A percentile compares a stretch with the other conserved stretches of the same genome.
phyloP scores from a whole-genome alignment of 2,888 invertebrate genomes.

The Geophilus truncorum region DNA sequence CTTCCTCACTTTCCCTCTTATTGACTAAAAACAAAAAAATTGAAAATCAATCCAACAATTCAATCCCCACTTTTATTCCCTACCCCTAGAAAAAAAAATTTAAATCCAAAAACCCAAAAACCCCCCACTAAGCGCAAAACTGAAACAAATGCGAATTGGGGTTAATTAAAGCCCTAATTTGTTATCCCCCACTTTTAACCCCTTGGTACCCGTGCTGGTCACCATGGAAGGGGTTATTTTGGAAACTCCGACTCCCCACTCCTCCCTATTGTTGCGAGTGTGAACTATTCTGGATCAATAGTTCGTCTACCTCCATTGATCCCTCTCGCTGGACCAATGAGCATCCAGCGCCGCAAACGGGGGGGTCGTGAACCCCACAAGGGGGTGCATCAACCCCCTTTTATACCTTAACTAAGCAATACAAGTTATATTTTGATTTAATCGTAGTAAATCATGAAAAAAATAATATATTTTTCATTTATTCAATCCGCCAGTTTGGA shows the following conservation, averaged over 20 bases:
- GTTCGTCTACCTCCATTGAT: slow-evolving; percentile 10
- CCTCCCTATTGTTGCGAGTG: background rate
- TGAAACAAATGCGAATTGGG: too few species aligned
- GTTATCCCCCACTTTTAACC: background rate
- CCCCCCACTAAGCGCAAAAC: too few species aligned
- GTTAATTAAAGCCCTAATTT: background rate
- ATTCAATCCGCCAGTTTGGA: too few species aligned
- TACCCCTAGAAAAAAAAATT: too few species aligned
- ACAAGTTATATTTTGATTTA: background rate
- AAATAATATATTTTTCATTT: background rate
- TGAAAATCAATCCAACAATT: too few species aligned
- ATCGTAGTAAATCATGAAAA: background rate
- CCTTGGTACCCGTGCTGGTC: background rate
- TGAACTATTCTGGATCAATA: slow-evolving; percentile 10
- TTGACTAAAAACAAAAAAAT: too few species aligned
- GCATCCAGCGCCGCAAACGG: background rate
- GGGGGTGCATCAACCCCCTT: background rate
- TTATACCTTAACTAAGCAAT: background rate
- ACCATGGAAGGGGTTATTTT: background rate
- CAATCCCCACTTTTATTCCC: too few species aligned
- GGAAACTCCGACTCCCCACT: background rate
- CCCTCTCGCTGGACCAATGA: background rate
- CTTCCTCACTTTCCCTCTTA: too few species aligned
- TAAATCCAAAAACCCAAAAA: too few species aligned
- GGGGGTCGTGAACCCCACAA: slow-evolving; percentile 10